Evolutionary conservation across 35 echinoderm and acorn worm genomes (phyloP).

Genomic region (Ptychodera flava): DNA sequence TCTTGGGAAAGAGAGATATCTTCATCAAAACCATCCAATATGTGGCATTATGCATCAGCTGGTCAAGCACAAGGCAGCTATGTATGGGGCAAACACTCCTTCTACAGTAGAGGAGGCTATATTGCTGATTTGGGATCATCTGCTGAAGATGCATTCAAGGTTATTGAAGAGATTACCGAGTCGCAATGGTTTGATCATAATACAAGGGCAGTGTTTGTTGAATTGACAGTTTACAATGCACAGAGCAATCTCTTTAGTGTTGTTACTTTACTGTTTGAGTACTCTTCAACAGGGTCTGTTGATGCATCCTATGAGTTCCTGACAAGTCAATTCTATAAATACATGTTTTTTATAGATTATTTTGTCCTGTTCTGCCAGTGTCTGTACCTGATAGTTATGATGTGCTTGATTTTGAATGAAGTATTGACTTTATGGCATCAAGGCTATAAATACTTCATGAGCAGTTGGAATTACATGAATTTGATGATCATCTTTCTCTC

Average conservation of each 20-base stretch:
- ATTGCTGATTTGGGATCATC: constrained; percentile 28
- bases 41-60: constrained; percentile 35
- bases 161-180: constrained; percentile 12
- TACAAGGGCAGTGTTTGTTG: constrained; percentile 63
- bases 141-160: neutral
- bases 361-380: constrained; percentile 56
- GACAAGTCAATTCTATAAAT: constrained; percentile 30
- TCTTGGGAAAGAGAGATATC: constrained; percentile 19
- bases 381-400: constrained; percentile 51
- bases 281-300: constrained; percentile 24
- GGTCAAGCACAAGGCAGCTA: constrained; percentile 44
- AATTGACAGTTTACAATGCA: constrained; percentile 82
- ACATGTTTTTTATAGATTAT: constrained; percentile 28
- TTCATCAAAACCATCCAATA: neutral
- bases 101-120: constrained; percentile 54
- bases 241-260: constrained; percentile 61
- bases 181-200: constrained; percentile 52
- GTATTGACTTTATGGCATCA: constrained; percentile 25
- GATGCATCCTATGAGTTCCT: constrained; percentile 28
- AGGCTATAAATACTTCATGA: constrained; percentile 40
- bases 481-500: constrained; percentile 46
- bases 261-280: constrained; percentile 60
- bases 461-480: constrained; percentile 65
- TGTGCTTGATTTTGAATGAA: constrained; percentile 56
- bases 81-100: neutral